Evolutionary conservation across 2,888 invertebrate genomes (phyloP).

Genomic region (Sesamia inferens): DNA sequence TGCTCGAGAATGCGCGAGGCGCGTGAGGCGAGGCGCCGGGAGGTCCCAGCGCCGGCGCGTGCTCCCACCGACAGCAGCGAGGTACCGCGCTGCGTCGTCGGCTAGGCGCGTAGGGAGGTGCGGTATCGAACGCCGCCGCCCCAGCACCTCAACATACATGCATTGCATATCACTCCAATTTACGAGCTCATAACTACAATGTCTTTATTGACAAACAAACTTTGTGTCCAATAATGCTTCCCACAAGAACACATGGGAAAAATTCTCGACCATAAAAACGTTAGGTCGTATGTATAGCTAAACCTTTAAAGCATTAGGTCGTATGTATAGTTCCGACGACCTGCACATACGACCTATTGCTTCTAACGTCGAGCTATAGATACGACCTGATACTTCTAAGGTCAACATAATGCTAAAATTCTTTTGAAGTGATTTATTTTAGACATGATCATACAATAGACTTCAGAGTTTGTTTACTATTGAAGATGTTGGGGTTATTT

Average conservation of each 20-base stretch:
- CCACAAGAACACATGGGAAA: not conserved
- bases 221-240: not conserved
- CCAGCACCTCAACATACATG: slow-evolving; percentile 15
- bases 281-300: too few relatives aligned
- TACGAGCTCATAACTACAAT: not conserved
- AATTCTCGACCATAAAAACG: too few relatives aligned
- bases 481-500: too few relatives aligned
- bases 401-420: not conserved
- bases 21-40: slow-evolving; percentile 84
- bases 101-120: slow-evolving; percentile 73
- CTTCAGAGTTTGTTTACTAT: too few relatives aligned
- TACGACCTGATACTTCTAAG: too few relatives aligned
- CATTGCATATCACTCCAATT: slow-evolving; percentile 13
- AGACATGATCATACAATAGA: too few relatives aligned
- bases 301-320: too few relatives aligned
- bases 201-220: not conserved
- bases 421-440: too few relatives aligned
- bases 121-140: slow-evolving; percentile 57
- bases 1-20: slow-evolving; percentile 86
- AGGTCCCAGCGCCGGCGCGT: slow-evolving; percentile 83
- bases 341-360: too few relatives aligned
- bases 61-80: slow-evolving; percentile 88
- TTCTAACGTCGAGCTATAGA: too few relatives aligned
- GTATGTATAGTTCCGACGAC: too few relatives aligned
- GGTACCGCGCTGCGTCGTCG: slow-evolving; percentile 85